A percentile compares a stretch with the other conserved stretches of the same genome.
phyloP scores from a whole-genome alignment of 2,113 vertebrate genomes.

The Cephalopholis sonnerati region DNA sequence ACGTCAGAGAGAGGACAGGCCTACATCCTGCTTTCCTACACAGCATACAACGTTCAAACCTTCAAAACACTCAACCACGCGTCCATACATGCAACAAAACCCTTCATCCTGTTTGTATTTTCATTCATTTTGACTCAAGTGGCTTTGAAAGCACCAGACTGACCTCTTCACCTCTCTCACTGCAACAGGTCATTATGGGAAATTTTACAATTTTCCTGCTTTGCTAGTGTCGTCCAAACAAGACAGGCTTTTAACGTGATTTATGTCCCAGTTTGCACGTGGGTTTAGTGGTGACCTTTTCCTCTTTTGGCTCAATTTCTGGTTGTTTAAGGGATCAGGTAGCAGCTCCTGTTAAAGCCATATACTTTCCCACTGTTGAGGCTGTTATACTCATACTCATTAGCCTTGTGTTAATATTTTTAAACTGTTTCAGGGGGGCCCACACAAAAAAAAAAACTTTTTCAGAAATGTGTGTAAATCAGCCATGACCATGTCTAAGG shows the following conservation, averaged over 20 bases:
- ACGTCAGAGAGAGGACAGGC: background rate
- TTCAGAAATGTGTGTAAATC: background rate
- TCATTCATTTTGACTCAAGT: background rate
- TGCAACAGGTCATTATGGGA: slow-evolving; percentile 4
- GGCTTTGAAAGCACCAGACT: slow-evolving; percentile 32
- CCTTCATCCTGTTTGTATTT: slow-evolving; percentile 40
- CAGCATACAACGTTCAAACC: slow-evolving; percentile 2
- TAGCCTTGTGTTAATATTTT: background rate
- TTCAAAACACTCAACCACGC: slow-evolving; percentile 1
- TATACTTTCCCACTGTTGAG: background rate
- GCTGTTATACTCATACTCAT: slow-evolving; percentile 6
- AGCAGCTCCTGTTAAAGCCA: slow-evolving; percentile 6
- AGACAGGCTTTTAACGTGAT: background rate
- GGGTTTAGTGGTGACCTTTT: slow-evolving; percentile 4
- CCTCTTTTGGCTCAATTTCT: slow-evolving; percentile 3
- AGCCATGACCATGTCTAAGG: background rate
- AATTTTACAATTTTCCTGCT: slow-evolving; percentile 21
- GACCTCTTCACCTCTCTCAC: background rate
- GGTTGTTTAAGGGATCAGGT: slow-evolving; percentile 8
- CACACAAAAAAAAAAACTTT: background rate
- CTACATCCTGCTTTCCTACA: slow-evolving; percentile 30
- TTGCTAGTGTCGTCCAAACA: background rate
- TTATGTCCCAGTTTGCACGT: background rate
- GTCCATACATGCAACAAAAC: background rate
- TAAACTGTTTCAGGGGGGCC: background rate